Evolutionary conservation across 2,113 vertebrate species (phyloP), one percentile per base, ranked within the genome.

Genomic region (Amphiprion ocellaris): DNA sequence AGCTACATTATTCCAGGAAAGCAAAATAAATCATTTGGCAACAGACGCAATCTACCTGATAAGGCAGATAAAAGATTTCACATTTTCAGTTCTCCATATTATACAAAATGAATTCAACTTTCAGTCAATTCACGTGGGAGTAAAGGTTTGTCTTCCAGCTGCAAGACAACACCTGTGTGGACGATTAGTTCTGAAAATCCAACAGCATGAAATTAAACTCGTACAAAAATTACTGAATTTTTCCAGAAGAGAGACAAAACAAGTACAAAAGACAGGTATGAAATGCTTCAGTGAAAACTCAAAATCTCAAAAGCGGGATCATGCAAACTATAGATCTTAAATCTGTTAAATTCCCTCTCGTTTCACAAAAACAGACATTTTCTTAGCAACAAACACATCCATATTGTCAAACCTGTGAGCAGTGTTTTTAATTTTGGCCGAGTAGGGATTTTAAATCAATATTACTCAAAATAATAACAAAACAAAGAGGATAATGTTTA

Each of bases 11-110:
- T 67, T 69, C 59, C 68, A 79, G 55, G 21, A 84, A 83, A 77
- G 19, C 44, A 81, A 81, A 88, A 74, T 23, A 69, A 77, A 72
- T 59, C 14, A 84, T 93, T 92, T 93, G 92, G 91, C 92, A 92
- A 91, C 80, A 83, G 41, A 84, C 28, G 37, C 23, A 7, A 69
- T 85, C 87, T 28, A 58, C 83, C 81, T 4, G 11, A 46, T 60
- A 30, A 82, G 81, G 82, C 58, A 77, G 84, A 83, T 21, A 10
- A 49, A 47, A 80, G 19, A 52, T 62, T 56, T 24, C 6, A 78
- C 47, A 70, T 72, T 82, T 74, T 54, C 73, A 70, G 63, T 70
- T 37, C 50, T 79, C 46, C 23, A 66, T 3, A 3, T 63, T 10
- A 28, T 58, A 65, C 37, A 74, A 89, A 84, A 87, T 61, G 58